phyloP scores from a whole-genome alignment of 2,888 invertebrate genomes.

The Cerceris ruficornis region DNA sequence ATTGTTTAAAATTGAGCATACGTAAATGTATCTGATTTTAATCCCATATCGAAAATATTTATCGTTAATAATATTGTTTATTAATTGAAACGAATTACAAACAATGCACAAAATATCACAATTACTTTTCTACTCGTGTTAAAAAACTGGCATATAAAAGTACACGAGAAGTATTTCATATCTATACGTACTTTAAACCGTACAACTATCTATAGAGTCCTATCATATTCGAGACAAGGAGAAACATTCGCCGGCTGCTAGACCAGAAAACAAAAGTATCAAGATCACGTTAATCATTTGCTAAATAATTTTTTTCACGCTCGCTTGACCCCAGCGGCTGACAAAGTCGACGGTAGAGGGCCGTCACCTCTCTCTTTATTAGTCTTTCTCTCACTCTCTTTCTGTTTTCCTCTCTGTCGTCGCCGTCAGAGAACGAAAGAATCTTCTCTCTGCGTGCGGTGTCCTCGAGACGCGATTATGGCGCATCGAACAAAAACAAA shows the following conservation, averaged over 20 bases:
- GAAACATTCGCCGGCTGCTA: constrained; percentile 3
- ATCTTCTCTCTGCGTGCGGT: constrained; percentile 30
- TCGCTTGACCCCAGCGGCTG: constrained; percentile 12
- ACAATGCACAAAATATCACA: no score
- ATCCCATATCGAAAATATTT: no score
- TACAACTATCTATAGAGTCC: background rate
- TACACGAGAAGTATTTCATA: no score
- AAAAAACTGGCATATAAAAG: no score
- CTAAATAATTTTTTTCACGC: constrained; percentile 42
- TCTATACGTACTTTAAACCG: no score
- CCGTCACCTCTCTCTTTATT: background rate
- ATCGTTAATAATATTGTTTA: no score
- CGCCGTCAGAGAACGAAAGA: constrained; percentile 26
- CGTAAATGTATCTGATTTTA: no score
- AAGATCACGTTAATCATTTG: constrained; percentile 34
- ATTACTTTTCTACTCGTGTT: no score
- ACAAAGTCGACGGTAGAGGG: constrained; percentile 44
- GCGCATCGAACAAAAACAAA: constrained; percentile 68
- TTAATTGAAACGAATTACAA: no score
- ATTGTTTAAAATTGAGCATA: no score
- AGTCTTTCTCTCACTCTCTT: no score
- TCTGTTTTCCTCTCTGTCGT: constrained; percentile 1
- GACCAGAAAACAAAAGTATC: constrained; percentile 12
- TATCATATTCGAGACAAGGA: background rate
- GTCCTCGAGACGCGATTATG: constrained; percentile 65